Base-by-base conservation (phyloP, 2,113 vertebrate species). In the Oncorhynchus nerka region DNA sequence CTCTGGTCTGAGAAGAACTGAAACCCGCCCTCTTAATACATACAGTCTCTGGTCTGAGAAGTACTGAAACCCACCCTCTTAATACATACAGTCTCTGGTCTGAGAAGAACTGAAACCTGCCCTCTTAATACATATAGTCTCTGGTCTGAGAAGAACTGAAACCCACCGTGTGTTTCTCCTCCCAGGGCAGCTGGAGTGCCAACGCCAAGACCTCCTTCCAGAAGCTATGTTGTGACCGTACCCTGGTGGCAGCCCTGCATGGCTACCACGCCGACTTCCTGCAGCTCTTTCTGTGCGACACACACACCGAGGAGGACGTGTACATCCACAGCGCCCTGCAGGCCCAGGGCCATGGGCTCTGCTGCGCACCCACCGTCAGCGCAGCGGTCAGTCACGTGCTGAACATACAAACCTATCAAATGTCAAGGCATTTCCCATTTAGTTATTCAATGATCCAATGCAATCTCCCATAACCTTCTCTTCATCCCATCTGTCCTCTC, bases 261-360 rank as follows among this genome's bases (percentile, higher is more conserved):
- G 87, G 94, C 81, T 97, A 99, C 39, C 85, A 88, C 4, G 83
- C 93, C 2, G 95, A 93, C 9, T 80, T 97, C 74, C 91, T 98
- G 83, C 90, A 95, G 70, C 89, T 98, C 65, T 97, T 95, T 79
- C 89, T 99, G 75, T 98, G 96, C 82, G 96, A 99, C 88, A 98
- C 97, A 0, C 91, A 89, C 76, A 94, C 96, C 0, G 82, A 94
- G 15, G 76, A 95, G 4, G 96, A 99, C 32, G 0, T 96, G 77
- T 98, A 97, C 79, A 83, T 97, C 67, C 97, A 99, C 89, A 78
- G 76, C 0, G 83, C 92, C 32, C 84, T 99, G 75, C 86, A 90
- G 68, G 83, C 84, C 39, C 87, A 90, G 72, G 95, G 96, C 66
- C 93, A 95, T 2, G 97, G 94, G 39, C 73, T 90, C 0, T 4